Evolutionary conservation across 2,797 vertebrate genomes (phyloP), one percentile per base, ranked within the genome.

Genomic region (Clarias platycephalus): DNA sequence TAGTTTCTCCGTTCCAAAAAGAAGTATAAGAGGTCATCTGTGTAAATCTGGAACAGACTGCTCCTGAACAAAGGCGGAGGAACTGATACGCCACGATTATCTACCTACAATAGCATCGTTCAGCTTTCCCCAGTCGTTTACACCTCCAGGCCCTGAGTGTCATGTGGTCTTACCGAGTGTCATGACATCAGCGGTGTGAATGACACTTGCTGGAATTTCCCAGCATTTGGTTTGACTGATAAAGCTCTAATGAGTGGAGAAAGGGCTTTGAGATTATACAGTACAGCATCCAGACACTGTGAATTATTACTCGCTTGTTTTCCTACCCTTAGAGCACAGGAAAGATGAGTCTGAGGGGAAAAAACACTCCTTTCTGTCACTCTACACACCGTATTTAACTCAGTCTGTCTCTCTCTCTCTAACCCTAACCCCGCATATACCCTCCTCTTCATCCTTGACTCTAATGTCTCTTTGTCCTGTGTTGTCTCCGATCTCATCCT

Each of bases 381-480:
- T 84, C 77, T 20, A 60, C 83, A 84, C 83, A 49, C 37, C 72
- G 78, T 84, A 80, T 80, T 85, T 84, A 26, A 40, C 67, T 80
- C 55, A 24, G 57, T 53, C 64, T 71, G 26, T n/a, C 40, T 64
- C 40, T 79, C 15, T 20, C 60, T 79, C 64, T n/a, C 40, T n/a
- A n/a, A n/a, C n/a, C n/a, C n/a, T n/a, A n/a, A n/a, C n/a, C n/a
- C n/a, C n/a, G n/a, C 63, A 15, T 63, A 78, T 75, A 83, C 77
- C 83, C 58, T 74, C 34, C 70, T 7, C 89, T 62, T n/a, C 20
- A 82, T 85, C 57, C 79, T 62, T 82, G 84, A 60, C 62, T 74
- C 66, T 37, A 84, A 80, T 83, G 57, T 55, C 62, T 31, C 71
- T 86, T 40, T 86, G 40, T 75, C 72, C 26, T 77, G 58, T 67